A percentile compares a stretch with the other conserved stretches of the same genome.
Evolutionary conservation across 2,888 invertebrate genomes (phyloP).

Genomic region (Thymelicus acteon): DNA sequence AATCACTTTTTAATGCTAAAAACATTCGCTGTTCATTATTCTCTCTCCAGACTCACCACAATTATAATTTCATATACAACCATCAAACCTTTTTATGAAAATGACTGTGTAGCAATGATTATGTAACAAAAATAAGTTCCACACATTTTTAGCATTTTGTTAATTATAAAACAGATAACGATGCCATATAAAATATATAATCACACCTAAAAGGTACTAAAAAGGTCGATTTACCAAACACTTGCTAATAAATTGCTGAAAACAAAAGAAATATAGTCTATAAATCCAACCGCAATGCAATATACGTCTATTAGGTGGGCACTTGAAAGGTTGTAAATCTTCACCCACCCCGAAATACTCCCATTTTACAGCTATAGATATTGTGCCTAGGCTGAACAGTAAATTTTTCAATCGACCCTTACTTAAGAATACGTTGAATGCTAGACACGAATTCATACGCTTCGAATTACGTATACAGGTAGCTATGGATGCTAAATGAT

Average conservation of each 20-base stretch:
- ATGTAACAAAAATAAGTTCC: not conserved
- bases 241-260: constrained; percentile 69
- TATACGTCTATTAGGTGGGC: constrained; percentile 81
- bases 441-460: constrained; percentile 39
- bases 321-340: constrained; percentile 79
- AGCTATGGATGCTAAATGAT: constrained; percentile 42
- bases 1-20: constrained; percentile 59
- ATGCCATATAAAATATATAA: constrained; percentile 49
- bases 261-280: constrained; percentile 79
- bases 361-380: constrained; percentile 64
- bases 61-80: constrained; percentile 33
- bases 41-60: constrained; percentile 24
- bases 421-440: constrained; percentile 44
- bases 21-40: constrained; percentile 29
- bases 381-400: constrained; percentile 39
- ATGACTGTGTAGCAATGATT: not conserved
- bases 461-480: constrained; percentile 27
- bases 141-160: not conserved
- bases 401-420: constrained; percentile 41
- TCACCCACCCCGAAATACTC: constrained; percentile 65
- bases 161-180: constrained; percentile 6
- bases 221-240: constrained; percentile 55
- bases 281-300: constrained; percentile 78
- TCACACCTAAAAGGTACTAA: constrained; percentile 57
- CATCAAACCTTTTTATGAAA: constrained; percentile 15